Conservation (phyloP, 2,113 vertebrate species). For the Amphiprion percula region DNA sequence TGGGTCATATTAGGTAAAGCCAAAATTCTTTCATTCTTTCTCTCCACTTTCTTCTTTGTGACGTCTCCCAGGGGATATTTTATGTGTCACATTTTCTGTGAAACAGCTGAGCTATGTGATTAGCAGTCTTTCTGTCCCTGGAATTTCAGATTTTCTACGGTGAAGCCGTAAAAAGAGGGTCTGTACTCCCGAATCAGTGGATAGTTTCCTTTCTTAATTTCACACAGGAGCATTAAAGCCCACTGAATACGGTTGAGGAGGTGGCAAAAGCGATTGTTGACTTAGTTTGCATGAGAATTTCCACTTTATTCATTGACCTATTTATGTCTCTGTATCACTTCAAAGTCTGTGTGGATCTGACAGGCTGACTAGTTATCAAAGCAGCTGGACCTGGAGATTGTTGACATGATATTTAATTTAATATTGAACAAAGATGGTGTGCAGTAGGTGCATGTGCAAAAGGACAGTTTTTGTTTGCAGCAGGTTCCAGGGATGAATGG, state of each 20-base stretch:
- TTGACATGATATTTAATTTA: slow-evolving; percentile 6
- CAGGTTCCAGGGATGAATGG: not conserved
- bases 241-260: not conserved
- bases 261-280: not conserved
- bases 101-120: not conserved
- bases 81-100: not conserved
- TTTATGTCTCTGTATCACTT: slow-evolving; percentile 9
- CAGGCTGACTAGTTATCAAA: slow-evolving; percentile 22
- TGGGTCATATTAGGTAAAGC: slow-evolving; percentile 8
- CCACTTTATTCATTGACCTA: slow-evolving; percentile 10
- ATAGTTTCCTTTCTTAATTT: not conserved
- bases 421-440: slow-evolving; percentile 6
- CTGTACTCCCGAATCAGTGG: not conserved
- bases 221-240: too few species aligned
- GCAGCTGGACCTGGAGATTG: not conserved
- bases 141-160: not conserved
- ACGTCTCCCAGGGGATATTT: slow-evolving; percentile 3
- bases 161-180: not conserved
- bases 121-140: not conserved
- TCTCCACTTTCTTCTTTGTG: not conserved
- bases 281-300: not conserved
- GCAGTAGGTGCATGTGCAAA: not conserved
- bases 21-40: slow-evolving; percentile 7
- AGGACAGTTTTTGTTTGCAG: slow-evolving; percentile 7
- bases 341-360: slow-evolving; percentile 1